These are phyloP conservation scores for Caenorhabditis latens DNA, from an alignment of 1,140 invertebrate species.

Conservation along the genomic window DNA sequence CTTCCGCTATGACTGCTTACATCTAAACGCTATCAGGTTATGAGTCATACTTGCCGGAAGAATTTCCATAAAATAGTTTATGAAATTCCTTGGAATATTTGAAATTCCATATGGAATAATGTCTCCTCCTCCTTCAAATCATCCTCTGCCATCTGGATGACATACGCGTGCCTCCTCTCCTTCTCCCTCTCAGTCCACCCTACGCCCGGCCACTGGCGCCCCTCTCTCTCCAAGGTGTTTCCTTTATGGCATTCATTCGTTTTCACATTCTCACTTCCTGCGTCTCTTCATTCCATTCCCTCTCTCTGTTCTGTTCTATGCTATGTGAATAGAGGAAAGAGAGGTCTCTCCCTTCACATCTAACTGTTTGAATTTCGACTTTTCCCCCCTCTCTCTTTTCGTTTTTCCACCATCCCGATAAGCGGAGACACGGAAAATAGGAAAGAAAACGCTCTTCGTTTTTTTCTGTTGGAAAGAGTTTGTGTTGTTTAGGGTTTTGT, in stretches of 20 bases:
- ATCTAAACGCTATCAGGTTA: no score
- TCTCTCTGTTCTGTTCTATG: background rate
- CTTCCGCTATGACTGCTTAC: no score
- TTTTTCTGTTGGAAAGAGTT: background rate
- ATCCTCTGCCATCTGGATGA: conserved; percentile 7
- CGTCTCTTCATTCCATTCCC: background rate
- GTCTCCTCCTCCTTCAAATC: background rate
- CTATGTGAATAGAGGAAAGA: background rate
- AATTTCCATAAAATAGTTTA: no score
- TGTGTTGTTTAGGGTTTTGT: background rate
- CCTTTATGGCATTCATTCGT: conserved; percentile 4
- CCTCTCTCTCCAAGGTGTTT: conserved; percentile 22
- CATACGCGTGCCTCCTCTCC: background rate
- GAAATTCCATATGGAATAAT: no score
- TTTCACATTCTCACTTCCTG: background rate
- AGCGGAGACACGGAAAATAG: background rate
- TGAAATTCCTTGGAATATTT: background rate
- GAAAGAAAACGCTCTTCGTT: background rate
- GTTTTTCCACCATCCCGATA: background rate
- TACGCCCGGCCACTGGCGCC: no score
- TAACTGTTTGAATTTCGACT: conserved; percentile 54
- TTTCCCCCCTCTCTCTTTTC: conserved; percentile 7
- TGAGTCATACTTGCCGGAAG: no score
- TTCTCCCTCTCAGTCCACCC: background rate
- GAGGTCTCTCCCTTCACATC: background rate